A percentile compares a stretch with the other conserved stretches of the same genome.
These are phyloP conservation scores for Agriopis aurantiaria DNA, from an alignment of 2,888 invertebrate species.

Conservation along the genomic window DNA sequence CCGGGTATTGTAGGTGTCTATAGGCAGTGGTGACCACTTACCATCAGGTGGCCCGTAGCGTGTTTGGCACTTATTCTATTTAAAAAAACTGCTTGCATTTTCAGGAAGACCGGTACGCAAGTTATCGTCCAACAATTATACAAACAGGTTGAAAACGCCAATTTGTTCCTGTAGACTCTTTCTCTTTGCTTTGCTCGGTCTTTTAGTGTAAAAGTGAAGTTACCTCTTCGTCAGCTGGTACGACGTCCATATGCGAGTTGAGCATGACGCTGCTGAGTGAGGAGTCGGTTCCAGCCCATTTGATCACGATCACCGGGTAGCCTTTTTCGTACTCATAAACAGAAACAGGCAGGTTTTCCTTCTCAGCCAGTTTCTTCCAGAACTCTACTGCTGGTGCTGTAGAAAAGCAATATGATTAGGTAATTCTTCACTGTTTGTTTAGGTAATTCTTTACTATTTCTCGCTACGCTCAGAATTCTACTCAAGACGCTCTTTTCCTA, in stretches of 20 bases:
- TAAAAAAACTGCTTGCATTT: too few species aligned
- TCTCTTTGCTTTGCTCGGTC: too few species aligned
- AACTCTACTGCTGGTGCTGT: slow-evolving; percentile 90
- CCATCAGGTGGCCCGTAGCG: too few species aligned
- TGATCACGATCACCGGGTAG: slow-evolving; percentile 92
- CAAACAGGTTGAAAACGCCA: too few species aligned
- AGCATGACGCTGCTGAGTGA: slow-evolving; percentile 90
- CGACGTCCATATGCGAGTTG: slow-evolving; percentile 98
- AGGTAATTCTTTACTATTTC: neutral
- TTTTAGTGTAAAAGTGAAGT: neutral
- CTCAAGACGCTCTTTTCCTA: too few species aligned
- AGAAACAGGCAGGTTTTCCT: slow-evolving; percentile 86
- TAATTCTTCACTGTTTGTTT: neutral
- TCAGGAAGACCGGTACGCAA: too few species aligned
- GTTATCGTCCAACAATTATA: too few species aligned
- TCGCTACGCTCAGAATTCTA: too few species aligned
- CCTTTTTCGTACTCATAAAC: slow-evolving; percentile 75
- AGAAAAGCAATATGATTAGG: neutral
- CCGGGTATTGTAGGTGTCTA: too few species aligned
- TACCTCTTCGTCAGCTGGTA: slow-evolving; percentile 91
- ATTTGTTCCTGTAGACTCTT: too few species aligned
- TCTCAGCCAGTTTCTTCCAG: slow-evolving; percentile 88
- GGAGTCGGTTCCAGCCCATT: slow-evolving; percentile 91
- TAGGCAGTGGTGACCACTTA: too few species aligned
- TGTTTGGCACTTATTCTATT: too few species aligned